Evolutionary conservation across 2,113 vertebrate species (phyloP), one percentile per base, ranked within the genome.

Genomic region (Ophiodon elongatus): DNA sequence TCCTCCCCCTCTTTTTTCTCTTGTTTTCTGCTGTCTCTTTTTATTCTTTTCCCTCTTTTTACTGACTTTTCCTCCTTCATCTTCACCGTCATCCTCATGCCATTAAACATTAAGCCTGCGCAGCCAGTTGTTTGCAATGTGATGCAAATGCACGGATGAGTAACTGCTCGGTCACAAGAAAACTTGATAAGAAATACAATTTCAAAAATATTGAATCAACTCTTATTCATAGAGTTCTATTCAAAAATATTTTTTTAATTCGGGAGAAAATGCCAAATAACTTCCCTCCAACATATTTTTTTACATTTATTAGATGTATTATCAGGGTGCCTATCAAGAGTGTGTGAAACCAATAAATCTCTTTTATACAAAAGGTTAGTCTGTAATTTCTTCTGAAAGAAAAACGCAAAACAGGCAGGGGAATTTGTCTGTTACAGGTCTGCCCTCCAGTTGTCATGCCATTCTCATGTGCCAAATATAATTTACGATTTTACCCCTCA

Each of bases 401-500:
- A 50, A 13, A 41, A 39, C 65, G 6, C 33, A 54, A 70, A 73
- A 59, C 7, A 39, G 14, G 6, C 43, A 23, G 17, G 8, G 19
- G 14, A 27, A 57, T 86, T 80, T 82, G 29, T 54, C 69, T 69
- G 17, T 85, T 63, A 54, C 68, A 78, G 31, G 67, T 79, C 73
- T 75, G 80, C 52, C 37, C 79, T 75, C 57, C 45, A 35, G 88
- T 88, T 88, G 73, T 85, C 52, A 25, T 80, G 76, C 70, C 70
- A 78, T 93, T 86, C 91, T 80, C 80, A 80, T 67, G 79, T 87
- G 88, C 67, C 80, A 76, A 69, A 79, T 68, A 84, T 89, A 73
- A 93, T 93, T 90, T 91, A 93, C 21, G 83, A 68, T 88, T 90
- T 87, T 45, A 63, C 50, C 79, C 80, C 85, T 75, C 84, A 67